These are phyloP conservation scores for Alces alces DNA, from an alignment of 2,113 vertebrate species.

Conservation along the genomic window DNA sequence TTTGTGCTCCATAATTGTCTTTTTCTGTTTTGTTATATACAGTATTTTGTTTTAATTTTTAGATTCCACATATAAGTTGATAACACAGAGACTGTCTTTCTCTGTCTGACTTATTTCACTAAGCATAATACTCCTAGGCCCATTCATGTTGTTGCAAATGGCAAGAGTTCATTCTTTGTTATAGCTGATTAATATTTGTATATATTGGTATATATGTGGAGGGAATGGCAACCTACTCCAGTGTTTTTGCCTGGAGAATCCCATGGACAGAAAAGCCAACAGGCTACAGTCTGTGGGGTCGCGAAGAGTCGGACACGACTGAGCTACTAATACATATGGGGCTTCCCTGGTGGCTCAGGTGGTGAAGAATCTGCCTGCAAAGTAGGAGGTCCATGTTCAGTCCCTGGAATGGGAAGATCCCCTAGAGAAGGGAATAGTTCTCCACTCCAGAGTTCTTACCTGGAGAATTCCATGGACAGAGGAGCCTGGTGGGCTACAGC, in stretches of 20 bases:
- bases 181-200: background rate
- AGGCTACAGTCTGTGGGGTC: background rate
- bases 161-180: background rate
- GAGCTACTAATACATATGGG: background rate
- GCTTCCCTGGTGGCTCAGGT: background rate
- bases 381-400: background rate
- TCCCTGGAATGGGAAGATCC: background rate
- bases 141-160: background rate
- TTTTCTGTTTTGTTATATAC: background rate
- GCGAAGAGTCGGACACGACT: accelerated
- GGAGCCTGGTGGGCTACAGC: background rate
- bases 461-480: background rate
- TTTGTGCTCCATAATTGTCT: background rate
- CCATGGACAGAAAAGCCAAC: background rate
- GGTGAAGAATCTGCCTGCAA: background rate
- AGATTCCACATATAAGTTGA: background rate
- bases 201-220: background rate
- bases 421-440: background rate
- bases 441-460: background rate
- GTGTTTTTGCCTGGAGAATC: background rate
- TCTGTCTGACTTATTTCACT: background rate
- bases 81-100: background rate
- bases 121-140: background rate
- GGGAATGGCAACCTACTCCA: background rate
- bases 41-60: background rate